phyloP scores from a whole-genome alignment of 2,888 invertebrate genomes.

The Palloptera scutellata region DNA sequence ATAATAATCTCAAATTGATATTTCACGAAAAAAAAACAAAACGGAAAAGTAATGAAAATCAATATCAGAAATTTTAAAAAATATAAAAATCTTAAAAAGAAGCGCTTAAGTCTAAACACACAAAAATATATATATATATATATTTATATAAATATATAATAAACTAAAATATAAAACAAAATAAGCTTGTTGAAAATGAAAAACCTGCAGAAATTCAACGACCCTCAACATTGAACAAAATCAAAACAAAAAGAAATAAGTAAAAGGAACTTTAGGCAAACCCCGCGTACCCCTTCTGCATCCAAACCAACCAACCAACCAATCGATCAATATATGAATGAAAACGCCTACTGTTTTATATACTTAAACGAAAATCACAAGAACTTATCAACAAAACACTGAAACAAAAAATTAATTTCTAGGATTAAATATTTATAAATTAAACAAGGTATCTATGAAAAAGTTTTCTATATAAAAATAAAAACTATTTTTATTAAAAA shows the following conservation, averaged over 20 bases:
- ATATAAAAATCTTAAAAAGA: neutral
- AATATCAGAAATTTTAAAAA: neutral
- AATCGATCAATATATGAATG: neutral
- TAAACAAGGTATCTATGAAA: conserved; percentile 37
- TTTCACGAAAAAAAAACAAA: neutral
- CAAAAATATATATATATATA: conserved; percentile 5
- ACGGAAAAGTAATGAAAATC: neutral
- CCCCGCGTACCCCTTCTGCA: neutral
- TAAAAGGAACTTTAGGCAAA: conserved; percentile 8
- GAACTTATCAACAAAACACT: conserved; percentile 23
- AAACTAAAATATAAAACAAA: conserved; percentile 4
- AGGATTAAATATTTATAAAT: conserved; percentile 33
- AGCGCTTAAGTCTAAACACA: conserved; percentile 19
- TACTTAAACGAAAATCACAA: conserved; percentile 24
- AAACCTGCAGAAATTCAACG: neutral
- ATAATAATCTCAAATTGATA: neutral
- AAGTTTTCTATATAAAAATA: neutral
- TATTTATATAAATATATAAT: conserved; percentile 1
- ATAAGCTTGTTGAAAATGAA: neutral
- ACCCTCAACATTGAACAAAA: neutral
- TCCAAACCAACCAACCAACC: neutral
- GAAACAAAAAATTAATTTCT: conserved; percentile 18
- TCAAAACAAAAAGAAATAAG: neutral
- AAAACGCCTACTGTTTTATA: conserved; percentile 23
- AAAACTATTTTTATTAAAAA: too few relatives aligned